phyloP scores from a whole-genome alignment of 2,797 vertebrate genomes.

The Hoplostethus atlanticus region DNA sequence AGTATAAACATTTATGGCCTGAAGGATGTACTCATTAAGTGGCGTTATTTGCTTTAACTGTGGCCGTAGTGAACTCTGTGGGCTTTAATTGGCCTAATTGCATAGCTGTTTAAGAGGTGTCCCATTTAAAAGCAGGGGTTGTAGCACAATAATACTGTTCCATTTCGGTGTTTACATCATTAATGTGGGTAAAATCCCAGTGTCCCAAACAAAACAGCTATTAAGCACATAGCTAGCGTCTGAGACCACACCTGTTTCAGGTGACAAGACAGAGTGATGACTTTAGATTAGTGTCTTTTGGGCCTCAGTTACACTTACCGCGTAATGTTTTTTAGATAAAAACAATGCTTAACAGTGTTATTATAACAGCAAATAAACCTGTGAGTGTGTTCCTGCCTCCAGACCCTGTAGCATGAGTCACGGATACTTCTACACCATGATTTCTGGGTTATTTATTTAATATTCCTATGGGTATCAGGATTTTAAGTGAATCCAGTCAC shows the following conservation, averaged over 20 bases:
- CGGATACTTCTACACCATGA: constrained; percentile 27
- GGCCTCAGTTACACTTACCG: neutral
- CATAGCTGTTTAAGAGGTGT: constrained; percentile 58
- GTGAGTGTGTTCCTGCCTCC: too few relatives aligned
- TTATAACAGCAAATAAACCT: constrained; percentile 6
- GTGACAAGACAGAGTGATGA: constrained; percentile 8
- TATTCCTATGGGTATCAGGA: constrained; percentile 44
- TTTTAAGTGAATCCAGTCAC: constrained; percentile 48
- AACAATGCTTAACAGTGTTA: neutral
- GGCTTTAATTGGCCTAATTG: constrained; percentile 74
- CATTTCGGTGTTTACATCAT: constrained; percentile 59
- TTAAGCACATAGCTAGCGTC: neutral
- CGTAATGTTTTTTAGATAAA: neutral
- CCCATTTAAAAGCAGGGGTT: constrained; percentile 70
- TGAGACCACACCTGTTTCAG: constrained; percentile 35
- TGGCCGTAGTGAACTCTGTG: constrained; percentile 55
- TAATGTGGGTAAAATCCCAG: constrained; percentile 15
- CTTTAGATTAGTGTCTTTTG: neutral
- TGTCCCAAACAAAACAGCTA: neutral
- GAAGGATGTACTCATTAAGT: constrained; percentile 69
- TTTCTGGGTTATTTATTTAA: constrained; percentile 21
- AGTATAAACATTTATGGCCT: constrained; percentile 71
- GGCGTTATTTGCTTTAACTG: constrained; percentile 69
- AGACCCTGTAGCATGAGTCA: constrained; percentile 12
- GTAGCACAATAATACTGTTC: constrained; percentile 59